Conservation (phyloP, 2,113 vertebrate genomes). For the Marmota monax region DNA sequence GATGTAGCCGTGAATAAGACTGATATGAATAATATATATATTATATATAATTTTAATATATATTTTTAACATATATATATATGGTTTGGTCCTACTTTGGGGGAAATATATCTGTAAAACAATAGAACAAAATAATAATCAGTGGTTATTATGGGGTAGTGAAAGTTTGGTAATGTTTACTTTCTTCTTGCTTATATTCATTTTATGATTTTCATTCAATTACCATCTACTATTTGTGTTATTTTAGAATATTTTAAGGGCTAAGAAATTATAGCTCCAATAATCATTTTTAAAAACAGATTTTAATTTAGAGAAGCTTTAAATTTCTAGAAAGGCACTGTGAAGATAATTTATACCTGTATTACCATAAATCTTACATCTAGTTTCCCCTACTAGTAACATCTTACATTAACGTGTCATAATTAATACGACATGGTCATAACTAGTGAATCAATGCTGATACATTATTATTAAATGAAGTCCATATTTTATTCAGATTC, state of each 20-base stretch:
- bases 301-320: background rate
- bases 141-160: background rate
- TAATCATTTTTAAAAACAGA: background rate
- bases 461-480: background rate
- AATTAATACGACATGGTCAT: background rate
- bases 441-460: background rate
- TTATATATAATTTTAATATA: no score
- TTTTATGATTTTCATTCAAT: background rate
- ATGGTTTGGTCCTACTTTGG: background rate
- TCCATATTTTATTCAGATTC: background rate
- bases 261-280: background rate
- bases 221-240: background rate
- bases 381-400: background rate
- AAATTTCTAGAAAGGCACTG: background rate
- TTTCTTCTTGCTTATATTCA: background rate
- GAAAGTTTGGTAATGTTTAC: background rate
- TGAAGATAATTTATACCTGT: background rate
- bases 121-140: background rate
- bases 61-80: no score
- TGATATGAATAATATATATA: background rate
- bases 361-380: background rate
- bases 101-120: background rate
- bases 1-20: background rate
- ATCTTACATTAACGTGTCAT: background rate
- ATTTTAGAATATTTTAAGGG: background rate